Evolutionary conservation across 1,140 invertebrate species (phyloP).

Genomic region (Acarapis woodi): DNA sequence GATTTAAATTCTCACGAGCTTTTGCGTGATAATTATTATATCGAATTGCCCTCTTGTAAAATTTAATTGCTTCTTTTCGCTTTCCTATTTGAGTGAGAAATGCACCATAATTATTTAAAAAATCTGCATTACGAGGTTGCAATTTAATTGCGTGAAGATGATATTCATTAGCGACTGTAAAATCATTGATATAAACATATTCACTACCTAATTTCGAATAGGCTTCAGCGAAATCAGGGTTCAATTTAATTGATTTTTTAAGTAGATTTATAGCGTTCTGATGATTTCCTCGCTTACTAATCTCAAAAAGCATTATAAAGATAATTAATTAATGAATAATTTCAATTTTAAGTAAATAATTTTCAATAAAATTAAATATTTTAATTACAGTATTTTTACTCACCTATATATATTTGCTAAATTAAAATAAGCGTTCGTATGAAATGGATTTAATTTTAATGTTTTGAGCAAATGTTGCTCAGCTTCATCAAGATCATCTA

Average conservation of each 20-base stretch:
- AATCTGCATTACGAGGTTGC: constrained; percentile 16
- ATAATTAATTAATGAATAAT: neutral
- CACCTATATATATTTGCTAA: constrained; percentile 51
- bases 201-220: constrained; percentile 16
- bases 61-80: neutral
- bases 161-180: constrained; percentile 14
- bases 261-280: constrained; percentile 15
- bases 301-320: too few species aligned
- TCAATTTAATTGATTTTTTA: constrained; percentile 15
- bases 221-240: constrained; percentile 15
- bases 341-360: neutral
- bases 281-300: constrained; percentile 16
- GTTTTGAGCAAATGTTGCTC: constrained; percentile 44
- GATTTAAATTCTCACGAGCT: too few species aligned
- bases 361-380: constrained; percentile 1
- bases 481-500: constrained; percentile 29
- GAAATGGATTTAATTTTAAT: constrained; percentile 36
- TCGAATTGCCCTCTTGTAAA: too few species aligned
- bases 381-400: constrained; percentile 13
- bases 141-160: constrained; percentile 15
- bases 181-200: constrained; percentile 13
- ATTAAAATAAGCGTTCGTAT: constrained; percentile 57
- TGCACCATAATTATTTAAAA: constrained; percentile 18
- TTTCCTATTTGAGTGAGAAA: constrained; percentile 19
- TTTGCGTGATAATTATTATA: too few species aligned